A percentile compares a stretch with the other conserved stretches of the same genome.
Conservation (phyloP, 2,113 vertebrate genomes). For the Protobothrops mucrosquamatus region DNA sequence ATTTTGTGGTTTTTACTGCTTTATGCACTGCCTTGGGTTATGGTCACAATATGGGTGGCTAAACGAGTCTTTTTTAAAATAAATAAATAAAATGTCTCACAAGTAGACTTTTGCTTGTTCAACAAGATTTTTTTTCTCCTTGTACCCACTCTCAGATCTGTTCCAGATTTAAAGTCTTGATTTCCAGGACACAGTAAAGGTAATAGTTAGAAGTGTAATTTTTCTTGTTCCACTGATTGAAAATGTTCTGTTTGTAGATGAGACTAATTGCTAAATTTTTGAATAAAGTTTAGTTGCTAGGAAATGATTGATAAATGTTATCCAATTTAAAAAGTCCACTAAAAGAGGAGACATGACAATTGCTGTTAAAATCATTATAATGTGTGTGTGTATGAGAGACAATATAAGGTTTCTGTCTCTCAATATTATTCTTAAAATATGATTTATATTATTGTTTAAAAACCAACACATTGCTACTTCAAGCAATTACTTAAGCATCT, state of each 20-base stretch:
- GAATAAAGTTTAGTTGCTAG: background rate
- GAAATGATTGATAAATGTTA: background rate
- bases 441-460: constrained; percentile 13
- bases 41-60: background rate
- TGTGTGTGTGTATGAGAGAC: background rate
- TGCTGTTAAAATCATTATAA: background rate
- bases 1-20: background rate
- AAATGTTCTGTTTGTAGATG: too few relatives aligned
- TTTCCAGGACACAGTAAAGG: background rate
- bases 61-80: background rate
- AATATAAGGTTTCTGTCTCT: background rate
- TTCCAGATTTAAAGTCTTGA: background rate
- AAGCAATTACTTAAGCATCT: background rate
- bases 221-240: background rate
- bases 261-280: background rate
- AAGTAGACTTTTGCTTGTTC: background rate
- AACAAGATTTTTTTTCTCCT: background rate
- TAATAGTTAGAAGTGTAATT: background rate
- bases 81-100: background rate
- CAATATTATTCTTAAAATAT: background rate
- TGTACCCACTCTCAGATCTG: background rate
- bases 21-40: background rate
- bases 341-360: background rate
- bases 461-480: background rate
- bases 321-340: background rate